phyloP scores from a whole-genome alignment of 2,113 vertebrate species.

The Myodes glareolus region DNA sequence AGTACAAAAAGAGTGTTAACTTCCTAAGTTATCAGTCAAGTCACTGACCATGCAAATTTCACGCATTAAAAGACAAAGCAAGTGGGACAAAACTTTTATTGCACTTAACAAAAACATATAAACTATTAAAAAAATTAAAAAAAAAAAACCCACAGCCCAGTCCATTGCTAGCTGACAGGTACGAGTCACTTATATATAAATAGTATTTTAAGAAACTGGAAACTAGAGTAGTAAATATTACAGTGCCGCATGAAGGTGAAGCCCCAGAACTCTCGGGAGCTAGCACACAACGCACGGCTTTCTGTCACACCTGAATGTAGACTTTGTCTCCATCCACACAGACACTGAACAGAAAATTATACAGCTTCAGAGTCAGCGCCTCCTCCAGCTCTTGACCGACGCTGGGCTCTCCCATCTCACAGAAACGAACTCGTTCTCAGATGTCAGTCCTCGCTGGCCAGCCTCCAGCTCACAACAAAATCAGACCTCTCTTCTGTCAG shows the following conservation, averaged over 20 bases:
- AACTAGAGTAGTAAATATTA: neutral
- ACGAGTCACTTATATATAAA: conserved; percentile 50
- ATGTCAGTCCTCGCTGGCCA: neutral
- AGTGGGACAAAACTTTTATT: neutral
- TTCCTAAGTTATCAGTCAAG: conserved; percentile 34
- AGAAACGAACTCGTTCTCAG: conserved; percentile 42
- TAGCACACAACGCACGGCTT: neutral
- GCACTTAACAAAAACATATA: conserved; percentile 35
- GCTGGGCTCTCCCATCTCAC: conserved; percentile 36
- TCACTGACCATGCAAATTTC: neutral
- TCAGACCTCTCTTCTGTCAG: conserved; percentile 35
- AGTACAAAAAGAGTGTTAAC: neutral
- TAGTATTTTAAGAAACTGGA: conserved; percentile 38
- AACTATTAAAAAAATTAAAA: conserved; percentile 23
- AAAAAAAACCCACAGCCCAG: conserved; percentile 34
- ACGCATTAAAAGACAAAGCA: conserved; percentile 39
- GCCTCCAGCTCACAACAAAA: conserved; percentile 43
- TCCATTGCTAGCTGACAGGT: neutral
- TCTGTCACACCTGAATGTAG: conserved; percentile 45
- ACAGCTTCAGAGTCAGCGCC: neutral
- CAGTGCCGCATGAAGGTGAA: neutral
- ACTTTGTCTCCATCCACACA: conserved; percentile 39
- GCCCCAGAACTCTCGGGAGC: too few species aligned
- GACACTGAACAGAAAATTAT: conserved; percentile 5
- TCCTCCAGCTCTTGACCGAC: neutral